These are phyloP conservation scores for Girardia tigrina DNA, from an alignment of 2,888 invertebrate genomes.

Conservation along the genomic window DNA sequence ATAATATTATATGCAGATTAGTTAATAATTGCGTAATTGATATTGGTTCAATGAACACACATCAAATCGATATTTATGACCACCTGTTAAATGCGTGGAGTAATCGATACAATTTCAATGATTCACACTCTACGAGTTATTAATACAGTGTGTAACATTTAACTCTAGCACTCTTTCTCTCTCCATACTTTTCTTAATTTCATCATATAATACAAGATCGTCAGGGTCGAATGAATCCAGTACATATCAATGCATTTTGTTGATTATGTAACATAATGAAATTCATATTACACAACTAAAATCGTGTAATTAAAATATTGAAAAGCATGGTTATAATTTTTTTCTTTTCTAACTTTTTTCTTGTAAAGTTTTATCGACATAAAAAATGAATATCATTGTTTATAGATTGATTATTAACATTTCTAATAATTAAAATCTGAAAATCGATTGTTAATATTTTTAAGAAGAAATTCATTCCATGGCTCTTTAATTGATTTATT, in stretches of 20 bases:
- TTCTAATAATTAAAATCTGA: too few relatives aligned
- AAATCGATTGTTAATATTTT: too few relatives aligned
- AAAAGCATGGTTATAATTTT: too few relatives aligned
- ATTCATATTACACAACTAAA: neutral
- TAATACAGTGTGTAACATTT: neutral
- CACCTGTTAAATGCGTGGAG: conserved; percentile 9
- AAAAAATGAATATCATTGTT: too few relatives aligned
- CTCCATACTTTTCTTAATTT: neutral
- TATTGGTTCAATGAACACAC: neutral
- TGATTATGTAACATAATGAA: conserved; percentile 11
- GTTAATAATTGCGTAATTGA: conserved; percentile 20
- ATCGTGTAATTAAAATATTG: too few relatives aligned
- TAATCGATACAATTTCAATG: neutral
- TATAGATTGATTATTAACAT: too few relatives aligned
- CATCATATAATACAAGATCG: neutral
- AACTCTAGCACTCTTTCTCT: neutral
- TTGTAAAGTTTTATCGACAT: too few relatives aligned
- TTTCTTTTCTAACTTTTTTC: too few relatives aligned
- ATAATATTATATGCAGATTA: too few relatives aligned
- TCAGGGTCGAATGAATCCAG: neutral
- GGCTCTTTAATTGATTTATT: too few relatives aligned
- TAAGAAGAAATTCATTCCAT: too few relatives aligned
- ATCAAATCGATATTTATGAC: neutral
- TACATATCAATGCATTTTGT: neutral
- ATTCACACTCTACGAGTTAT: neutral